Conservation (phyloP, 2,797 vertebrate species). For the Diplodus sargus region DNA sequence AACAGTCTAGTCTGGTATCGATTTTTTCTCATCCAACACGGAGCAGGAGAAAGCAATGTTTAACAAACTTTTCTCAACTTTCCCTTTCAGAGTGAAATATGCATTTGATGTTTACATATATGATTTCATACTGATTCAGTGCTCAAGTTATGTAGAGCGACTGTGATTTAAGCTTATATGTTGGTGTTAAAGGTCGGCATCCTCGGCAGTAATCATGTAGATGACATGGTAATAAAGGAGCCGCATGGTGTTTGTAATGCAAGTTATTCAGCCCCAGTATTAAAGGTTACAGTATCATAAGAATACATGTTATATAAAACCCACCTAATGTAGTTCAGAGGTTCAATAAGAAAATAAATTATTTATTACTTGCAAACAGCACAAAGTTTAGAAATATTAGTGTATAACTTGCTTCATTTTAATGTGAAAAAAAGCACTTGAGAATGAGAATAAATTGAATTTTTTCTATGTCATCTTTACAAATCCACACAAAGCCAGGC, state of each 20-base stretch:
- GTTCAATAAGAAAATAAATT: neutral
- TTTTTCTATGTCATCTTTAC: neutral
- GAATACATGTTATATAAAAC: neutral
- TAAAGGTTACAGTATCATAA: neutral
- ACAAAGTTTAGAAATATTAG: neutral
- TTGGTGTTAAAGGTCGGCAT: neutral
- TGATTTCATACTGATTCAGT: neutral
- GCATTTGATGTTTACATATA: neutral
- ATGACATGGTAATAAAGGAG: neutral
- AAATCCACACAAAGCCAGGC: neutral
- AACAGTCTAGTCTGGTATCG: neutral
- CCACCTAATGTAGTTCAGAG: neutral
- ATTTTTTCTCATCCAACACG: neutral
- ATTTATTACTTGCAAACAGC: neutral
- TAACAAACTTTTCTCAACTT: neutral
- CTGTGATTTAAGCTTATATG: neutral
- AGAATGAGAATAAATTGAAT: neutral
- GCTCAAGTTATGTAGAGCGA: neutral
- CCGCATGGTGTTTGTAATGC: neutral
- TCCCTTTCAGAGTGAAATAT: too few relatives aligned
- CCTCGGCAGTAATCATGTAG: neutral
- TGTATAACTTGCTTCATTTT: neutral
- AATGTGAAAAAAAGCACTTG: neutral
- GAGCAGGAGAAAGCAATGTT: neutral
- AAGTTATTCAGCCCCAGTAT: neutral